phyloP scores from a whole-genome alignment of 64 coral and sea anemone genomes.

The Acropora yongei region DNA sequence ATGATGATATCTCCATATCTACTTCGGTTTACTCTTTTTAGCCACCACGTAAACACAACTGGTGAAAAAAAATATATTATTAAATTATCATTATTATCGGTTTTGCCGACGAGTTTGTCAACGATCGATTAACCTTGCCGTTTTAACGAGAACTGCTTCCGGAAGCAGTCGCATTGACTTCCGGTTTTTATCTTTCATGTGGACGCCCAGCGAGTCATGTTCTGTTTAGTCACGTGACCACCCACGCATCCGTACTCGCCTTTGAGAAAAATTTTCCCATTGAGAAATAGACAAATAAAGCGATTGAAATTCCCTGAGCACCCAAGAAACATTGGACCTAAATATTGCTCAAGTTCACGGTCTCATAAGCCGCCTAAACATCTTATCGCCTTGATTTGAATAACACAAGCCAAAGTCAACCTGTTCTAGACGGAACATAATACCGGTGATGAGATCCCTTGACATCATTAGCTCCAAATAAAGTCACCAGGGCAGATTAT shows the following conservation, averaged over 20 bases:
- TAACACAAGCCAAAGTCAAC: background rate
- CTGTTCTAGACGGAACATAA: slow-evolving; percentile 47
- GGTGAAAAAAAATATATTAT: no score
- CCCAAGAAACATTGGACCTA: background rate
- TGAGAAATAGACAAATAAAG: slow-evolving; percentile 17
- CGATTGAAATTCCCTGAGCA: background rate
- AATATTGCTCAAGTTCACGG: background rate
- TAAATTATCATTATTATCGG: background rate
- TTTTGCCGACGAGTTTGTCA: background rate
- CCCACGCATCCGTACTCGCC: slow-evolving; percentile 56
- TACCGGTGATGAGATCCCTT: background rate
- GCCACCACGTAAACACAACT: background rate
- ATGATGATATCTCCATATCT: background rate
- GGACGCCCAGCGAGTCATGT: background rate
- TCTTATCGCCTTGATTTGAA: background rate
- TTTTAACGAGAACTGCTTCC: background rate
- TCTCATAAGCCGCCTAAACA: background rate
- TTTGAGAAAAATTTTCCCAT: slow-evolving; percentile 11
- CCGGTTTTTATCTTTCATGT: background rate
- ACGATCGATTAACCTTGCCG: background rate
- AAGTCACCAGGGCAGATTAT: slow-evolving; percentile 2
- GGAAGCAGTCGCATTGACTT: slow-evolving; percentile 6
- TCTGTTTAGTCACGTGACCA: slow-evolving; percentile 48
- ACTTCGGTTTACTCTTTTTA: background rate
- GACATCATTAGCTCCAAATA: slow-evolving; percentile 47